phyloP scores from a whole-genome alignment of 1,140 invertebrate genomes.

The Protaetia brevitarsis region DNA sequence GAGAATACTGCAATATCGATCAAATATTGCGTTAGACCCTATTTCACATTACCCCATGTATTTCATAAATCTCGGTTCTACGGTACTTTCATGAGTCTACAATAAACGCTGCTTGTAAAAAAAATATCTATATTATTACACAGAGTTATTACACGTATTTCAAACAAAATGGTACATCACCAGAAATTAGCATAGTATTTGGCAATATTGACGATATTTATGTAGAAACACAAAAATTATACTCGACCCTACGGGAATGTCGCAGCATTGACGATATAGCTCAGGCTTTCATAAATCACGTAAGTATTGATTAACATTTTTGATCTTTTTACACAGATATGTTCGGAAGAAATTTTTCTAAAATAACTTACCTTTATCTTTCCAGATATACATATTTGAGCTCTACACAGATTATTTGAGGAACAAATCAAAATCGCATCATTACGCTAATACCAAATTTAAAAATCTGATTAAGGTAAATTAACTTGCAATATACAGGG shows the following conservation, averaged over 20 bases:
- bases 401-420: neutral
- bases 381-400: neutral
- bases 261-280: neutral
- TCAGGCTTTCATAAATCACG: neutral
- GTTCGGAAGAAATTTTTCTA: neutral
- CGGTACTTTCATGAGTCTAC: too few relatives aligned
- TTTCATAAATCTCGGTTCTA: too few relatives aligned
- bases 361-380: neutral
- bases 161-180: neutral
- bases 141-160: neutral
- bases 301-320: neutral
- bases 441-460: neutral
- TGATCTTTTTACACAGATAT: too few relatives aligned
- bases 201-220: neutral
- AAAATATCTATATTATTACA: too few relatives aligned
- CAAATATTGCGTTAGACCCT: too few relatives aligned
- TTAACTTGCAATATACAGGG: neutral
- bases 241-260: neutral
- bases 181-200: constrained; percentile 2
- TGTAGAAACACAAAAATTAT: neutral
- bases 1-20: too few relatives aligned
- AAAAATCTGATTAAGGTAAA: neutral
- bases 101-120: too few relatives aligned
- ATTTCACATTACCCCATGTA: too few relatives aligned
- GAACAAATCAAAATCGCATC: neutral